phyloP scores from a whole-genome alignment of 2,797 vertebrate species.

The Scolopax bukidnonensis region DNA sequence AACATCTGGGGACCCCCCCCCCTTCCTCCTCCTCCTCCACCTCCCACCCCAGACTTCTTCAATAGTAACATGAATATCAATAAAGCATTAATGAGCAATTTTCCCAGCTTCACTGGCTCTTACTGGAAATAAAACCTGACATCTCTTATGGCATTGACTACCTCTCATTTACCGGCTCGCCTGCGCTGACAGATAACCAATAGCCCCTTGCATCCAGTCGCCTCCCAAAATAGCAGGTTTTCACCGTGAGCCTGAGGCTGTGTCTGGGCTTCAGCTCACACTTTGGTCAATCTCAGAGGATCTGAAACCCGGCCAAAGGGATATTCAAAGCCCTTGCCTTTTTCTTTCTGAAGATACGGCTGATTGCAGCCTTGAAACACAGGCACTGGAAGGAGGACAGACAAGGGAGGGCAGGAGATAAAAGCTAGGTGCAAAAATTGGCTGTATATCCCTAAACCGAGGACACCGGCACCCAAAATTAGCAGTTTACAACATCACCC shows the following conservation, averaged over 20 bases:
- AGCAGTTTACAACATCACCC: not conserved
- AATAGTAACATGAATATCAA: slow-evolving; percentile 74
- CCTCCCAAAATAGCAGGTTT: slow-evolving; percentile 23
- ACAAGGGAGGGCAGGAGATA: not conserved
- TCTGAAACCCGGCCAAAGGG: not conserved
- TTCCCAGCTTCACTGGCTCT: slow-evolving; percentile 73
- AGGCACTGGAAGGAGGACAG: not conserved
- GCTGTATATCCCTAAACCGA: rapidly evolving
- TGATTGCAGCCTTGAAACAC: not conserved
- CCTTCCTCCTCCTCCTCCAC: not conserved
- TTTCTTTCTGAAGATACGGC: not conserved
- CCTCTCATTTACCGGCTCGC: slow-evolving; percentile 13
- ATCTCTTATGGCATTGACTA: slow-evolving; percentile 67
- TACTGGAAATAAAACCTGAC: slow-evolving; percentile 76
- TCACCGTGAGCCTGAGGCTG: not conserved
- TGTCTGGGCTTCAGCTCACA: not conserved
- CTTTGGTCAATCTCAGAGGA: not conserved
- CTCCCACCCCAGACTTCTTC: slow-evolving; percentile 57
- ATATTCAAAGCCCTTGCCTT: not conserved
- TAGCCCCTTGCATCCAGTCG: not conserved
- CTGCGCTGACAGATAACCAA: slow-evolving; percentile 51
- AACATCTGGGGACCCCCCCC: slow-evolving; percentile 1
- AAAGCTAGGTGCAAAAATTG: not conserved
- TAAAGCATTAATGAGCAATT: slow-evolving; percentile 74
- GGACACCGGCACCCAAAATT: not conserved